These are phyloP conservation scores for Nannoperca obscura DNA, from an alignment of 2,797 vertebrate species.

Conservation along the genomic window DNA sequence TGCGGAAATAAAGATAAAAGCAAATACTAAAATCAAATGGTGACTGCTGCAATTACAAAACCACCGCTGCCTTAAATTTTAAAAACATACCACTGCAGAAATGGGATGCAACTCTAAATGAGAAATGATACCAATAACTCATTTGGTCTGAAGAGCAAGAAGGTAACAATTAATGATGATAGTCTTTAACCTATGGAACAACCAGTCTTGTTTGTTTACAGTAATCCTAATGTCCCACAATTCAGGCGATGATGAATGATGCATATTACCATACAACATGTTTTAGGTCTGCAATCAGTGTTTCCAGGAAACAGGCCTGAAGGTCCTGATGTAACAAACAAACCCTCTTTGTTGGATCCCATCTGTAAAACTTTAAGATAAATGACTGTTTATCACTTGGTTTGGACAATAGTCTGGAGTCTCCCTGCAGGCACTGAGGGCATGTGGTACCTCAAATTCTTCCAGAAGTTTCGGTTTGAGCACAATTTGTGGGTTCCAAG, in stretches of 20 bases:
- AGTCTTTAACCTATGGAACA: neutral
- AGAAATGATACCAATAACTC: neutral
- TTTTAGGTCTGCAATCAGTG: too few species aligned
- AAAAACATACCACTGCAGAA: too few species aligned
- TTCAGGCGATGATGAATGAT: neutral
- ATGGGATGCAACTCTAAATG: neutral
- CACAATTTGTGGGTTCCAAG: conserved; percentile 40
- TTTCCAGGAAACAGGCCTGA: neutral
- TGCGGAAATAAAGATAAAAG: neutral
- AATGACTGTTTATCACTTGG: neutral
- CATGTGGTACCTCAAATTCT: conserved; percentile 90
- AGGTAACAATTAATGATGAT: neutral
- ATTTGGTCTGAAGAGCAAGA: neutral
- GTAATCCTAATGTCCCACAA: neutral
- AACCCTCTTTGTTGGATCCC: too few species aligned
- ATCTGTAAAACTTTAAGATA: neutral
- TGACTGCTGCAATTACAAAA: neutral
- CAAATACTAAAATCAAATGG: neutral
- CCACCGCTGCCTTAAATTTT: neutral
- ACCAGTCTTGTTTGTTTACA: neutral
- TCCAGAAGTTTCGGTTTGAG: conserved; percentile 90
- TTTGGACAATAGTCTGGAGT: conserved; percentile 10
- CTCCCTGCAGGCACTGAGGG: conserved; percentile 72
- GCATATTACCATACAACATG: neutral
- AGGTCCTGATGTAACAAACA: too few species aligned